phyloP scores from a whole-genome alignment of 2,113 vertebrate species.

The Propithecus coquereli region DNA sequence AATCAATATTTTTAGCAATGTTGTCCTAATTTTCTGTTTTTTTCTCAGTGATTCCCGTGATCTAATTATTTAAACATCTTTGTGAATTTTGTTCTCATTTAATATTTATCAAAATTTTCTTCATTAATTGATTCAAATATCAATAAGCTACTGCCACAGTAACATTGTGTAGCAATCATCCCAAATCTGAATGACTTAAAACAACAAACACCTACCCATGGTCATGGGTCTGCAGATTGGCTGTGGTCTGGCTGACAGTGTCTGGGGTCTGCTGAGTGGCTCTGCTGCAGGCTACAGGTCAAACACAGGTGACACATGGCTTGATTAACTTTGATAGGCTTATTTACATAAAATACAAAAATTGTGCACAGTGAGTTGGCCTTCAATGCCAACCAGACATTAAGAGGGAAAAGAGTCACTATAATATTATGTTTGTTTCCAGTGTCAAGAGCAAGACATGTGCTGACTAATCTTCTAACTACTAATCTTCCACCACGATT shows the following conservation, averaged over 20 bases:
- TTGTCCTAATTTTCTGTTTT: neutral
- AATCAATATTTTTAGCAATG: neutral
- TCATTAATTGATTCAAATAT: neutral
- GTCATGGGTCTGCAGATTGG: neutral
- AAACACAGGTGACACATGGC: too few relatives aligned
- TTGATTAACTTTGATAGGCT: neutral
- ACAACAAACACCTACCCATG: fast-evolving
- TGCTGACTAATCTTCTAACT: neutral
- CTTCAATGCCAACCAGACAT: neutral
- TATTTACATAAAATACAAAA: neutral
- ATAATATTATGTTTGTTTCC: neutral
- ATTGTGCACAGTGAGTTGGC: fast-evolving
- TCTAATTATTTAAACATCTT: neutral
- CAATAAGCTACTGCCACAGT: neutral
- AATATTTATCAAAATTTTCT: neutral
- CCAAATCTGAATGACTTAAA: neutral
- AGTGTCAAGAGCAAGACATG: neutral
- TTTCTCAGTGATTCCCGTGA: neutral
- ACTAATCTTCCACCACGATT: too few relatives aligned
- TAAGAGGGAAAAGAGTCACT: neutral
- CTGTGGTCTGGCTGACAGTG: neutral
- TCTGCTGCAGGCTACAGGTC: fast-evolving
- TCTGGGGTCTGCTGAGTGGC: neutral
- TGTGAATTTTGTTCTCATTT: neutral
- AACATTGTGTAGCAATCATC: neutral